Conservation (phyloP, 2,113 vertebrate species). For the Seriola aureovittata region DNA sequence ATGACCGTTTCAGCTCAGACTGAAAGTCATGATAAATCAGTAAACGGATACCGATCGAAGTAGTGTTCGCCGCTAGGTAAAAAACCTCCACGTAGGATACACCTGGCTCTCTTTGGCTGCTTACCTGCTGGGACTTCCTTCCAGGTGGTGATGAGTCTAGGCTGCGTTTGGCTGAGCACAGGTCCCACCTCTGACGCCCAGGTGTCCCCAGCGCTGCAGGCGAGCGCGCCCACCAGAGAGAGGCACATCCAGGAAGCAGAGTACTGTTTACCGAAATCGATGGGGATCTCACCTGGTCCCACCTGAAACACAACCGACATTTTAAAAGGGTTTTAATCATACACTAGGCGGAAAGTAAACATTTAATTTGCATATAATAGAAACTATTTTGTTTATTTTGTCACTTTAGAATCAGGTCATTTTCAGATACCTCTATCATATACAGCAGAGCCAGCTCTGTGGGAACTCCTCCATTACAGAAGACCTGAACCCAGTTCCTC, state of each 20-base stretch:
- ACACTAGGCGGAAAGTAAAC: neutral
- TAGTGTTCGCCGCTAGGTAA: too few species aligned
- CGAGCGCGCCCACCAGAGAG: constrained; percentile 93
- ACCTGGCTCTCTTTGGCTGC: neutral
- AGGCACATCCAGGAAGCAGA: constrained; percentile 97
- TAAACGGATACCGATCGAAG: too few species aligned
- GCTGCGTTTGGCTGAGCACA: constrained; percentile 88
- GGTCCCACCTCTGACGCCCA: constrained; percentile 97
- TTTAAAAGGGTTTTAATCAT: neutral
- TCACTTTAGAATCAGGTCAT: too few species aligned
- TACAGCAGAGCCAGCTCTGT: constrained; percentile 95
- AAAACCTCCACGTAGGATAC: too few species aligned
- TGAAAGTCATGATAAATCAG: too few species aligned
- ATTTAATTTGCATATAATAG: too few species aligned
- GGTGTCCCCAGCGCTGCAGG: constrained; percentile 93
- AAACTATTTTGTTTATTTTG: too few species aligned
- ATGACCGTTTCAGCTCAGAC: too few species aligned
- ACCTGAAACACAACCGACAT: constrained; percentile 65
- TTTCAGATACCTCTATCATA: constrained; percentile 90
- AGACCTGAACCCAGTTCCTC: constrained; percentile 96
- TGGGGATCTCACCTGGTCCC: constrained; percentile 93
- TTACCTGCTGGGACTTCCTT: constrained; percentile 93
- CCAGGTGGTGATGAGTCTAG: constrained; percentile 96
- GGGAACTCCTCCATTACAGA: constrained; percentile 95
- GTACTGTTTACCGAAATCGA: constrained; percentile 93